A percentile compares a stretch with the other conserved stretches of the same genome.
phyloP scores from a whole-genome alignment of 2,888 invertebrate species.

The Phasia obesa region DNA sequence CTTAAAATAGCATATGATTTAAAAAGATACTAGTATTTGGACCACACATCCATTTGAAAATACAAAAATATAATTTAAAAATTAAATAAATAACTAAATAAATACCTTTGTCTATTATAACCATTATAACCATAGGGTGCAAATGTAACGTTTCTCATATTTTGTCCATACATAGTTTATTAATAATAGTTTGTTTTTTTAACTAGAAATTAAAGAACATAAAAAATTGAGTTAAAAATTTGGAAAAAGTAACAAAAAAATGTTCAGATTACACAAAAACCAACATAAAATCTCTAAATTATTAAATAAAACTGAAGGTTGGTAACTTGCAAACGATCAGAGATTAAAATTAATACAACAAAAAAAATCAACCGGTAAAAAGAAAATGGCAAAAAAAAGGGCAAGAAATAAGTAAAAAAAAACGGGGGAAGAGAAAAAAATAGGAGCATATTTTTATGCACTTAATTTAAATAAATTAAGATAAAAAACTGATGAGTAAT shows the following conservation, averaged over 20 bases:
- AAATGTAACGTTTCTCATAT: constrained; percentile 75
- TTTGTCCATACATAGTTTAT: constrained; percentile 75
- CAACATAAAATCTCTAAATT: neutral
- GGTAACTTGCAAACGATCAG: constrained; percentile 46
- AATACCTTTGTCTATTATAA: constrained; percentile 76
- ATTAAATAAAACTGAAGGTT: neutral
- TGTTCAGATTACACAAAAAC: constrained; percentile 5
- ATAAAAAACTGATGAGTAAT: too few relatives aligned
- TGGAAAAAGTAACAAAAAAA: constrained; percentile 24
- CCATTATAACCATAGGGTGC: constrained; percentile 77
- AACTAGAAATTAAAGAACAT: constrained; percentile 68
- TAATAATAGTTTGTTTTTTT: constrained; percentile 56
- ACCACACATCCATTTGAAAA: too few relatives aligned
- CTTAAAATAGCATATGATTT: too few relatives aligned
- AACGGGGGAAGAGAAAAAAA: neutral
- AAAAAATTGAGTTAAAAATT: constrained; percentile 54
- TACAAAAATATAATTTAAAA: constrained; percentile 30
- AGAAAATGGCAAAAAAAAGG: constrained; percentile 44
- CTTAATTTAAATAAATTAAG: too few relatives aligned
- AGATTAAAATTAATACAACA: constrained; percentile 19
- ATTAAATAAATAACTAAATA: constrained; percentile 60
- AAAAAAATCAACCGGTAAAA: constrained; percentile 51
- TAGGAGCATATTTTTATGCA: neutral
- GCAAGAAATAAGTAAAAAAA: constrained; percentile 3
- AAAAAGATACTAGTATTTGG: too few relatives aligned